Evolutionary conservation across 2,888 invertebrate genomes (phyloP).

Genomic region (Meghimatium bilineatum): DNA sequence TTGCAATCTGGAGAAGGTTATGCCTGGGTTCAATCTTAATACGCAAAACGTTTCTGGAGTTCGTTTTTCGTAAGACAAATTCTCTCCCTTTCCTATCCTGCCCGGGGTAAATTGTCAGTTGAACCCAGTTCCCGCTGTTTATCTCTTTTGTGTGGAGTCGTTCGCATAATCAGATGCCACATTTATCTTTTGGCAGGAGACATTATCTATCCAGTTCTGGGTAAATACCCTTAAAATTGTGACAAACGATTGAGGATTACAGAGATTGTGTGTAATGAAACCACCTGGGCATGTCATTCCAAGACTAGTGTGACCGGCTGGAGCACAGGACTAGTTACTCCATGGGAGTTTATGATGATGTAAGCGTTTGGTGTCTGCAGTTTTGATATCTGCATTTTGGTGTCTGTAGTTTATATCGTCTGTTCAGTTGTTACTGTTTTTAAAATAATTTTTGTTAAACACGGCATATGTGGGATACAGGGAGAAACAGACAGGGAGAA

Average conservation of each 20-base stretch:
- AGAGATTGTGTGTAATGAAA: constrained; percentile 41
- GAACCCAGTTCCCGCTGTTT: background rate
- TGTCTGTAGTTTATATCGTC: no score
- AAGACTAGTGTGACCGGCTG: constrained; percentile 16
- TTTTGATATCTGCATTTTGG: no score
- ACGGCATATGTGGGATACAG: no score
- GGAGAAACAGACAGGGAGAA: no score
- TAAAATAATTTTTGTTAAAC: no score
- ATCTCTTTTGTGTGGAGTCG: constrained; percentile 10
- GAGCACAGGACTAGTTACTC: constrained; percentile 31
- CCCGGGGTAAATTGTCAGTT: background rate
- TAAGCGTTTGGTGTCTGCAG: background rate
- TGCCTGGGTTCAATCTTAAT: background rate
- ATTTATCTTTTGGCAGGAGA: constrained; percentile 45
- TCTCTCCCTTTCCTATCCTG: background rate
- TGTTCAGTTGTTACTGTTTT: background rate
- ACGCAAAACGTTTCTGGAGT: background rate
- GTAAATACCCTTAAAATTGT: constrained; percentile 47
- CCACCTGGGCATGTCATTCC: constrained; percentile 43
- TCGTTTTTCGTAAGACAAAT: background rate
- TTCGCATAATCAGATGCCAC: constrained; percentile 40
- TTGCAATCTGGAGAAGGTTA: no score
- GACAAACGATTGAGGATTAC: constrained; percentile 47
- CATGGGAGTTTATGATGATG: constrained; percentile 8
- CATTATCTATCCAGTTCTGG: constrained; percentile 37